phyloP scores from a whole-genome alignment of 2,797 vertebrate species.

The Rhinichthys osculus region DNA sequence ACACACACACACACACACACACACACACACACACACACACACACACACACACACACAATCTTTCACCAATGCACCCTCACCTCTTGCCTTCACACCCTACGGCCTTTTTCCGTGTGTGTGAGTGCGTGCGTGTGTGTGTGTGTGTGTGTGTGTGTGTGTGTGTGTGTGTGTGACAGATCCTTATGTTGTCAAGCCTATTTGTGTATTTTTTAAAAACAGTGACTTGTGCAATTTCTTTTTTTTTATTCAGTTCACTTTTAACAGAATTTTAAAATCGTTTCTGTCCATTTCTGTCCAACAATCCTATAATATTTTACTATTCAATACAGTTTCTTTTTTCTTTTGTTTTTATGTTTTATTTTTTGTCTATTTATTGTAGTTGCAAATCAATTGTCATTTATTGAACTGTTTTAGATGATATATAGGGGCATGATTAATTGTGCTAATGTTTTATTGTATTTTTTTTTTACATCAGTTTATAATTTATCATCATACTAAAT shows the following conservation, averaged over 20 bases:
- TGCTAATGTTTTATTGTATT: neutral
- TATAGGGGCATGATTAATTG: neutral
- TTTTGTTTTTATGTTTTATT: neutral
- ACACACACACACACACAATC: constrained; percentile 28
- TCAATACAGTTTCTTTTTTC: too few relatives aligned
- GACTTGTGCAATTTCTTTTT: neutral
- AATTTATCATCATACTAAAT: neutral
- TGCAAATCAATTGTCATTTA: neutral
- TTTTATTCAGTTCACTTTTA: neutral
- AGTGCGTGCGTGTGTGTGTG: too few relatives aligned
- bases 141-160: too few relatives aligned
- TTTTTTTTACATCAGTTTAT: neutral
- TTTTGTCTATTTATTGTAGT: neutral
- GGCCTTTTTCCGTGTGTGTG: neutral
- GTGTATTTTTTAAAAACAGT: neutral
- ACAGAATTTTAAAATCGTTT: neutral
- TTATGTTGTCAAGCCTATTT: neutral
- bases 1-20: constrained; percentile 6
- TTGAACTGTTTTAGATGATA: too few relatives aligned
- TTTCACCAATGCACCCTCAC: neutral
- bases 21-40: constrained; percentile 16
- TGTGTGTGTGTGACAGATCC: neutral
- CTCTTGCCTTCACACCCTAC: constrained; percentile 34
- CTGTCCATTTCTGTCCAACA: neutral
- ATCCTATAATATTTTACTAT: neutral